Evolutionary conservation across 2,888 invertebrate species (phyloP), one percentile per base, ranked within the genome.

Genomic region (Acanthopleura granulata): DNA sequence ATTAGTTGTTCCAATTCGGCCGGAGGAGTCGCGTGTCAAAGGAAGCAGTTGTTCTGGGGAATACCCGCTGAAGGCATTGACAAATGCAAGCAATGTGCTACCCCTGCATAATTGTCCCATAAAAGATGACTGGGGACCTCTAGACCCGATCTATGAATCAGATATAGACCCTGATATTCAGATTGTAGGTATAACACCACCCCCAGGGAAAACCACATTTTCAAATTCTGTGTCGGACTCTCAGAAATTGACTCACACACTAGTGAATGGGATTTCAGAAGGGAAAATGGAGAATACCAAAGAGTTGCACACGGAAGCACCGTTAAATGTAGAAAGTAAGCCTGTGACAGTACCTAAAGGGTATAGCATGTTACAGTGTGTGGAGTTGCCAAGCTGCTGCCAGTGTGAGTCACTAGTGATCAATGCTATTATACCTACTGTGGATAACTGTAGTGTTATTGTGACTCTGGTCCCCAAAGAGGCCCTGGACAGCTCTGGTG

Each of bases 371-470:
- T 73, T 89, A 66, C 89, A 89, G 79, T 89, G 88, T 82, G 74
- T 89, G 16, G 84, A 86, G 76, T 79, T 89, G 12, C 89, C 89
- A 3, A 72, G 76, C 40, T 77, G 78, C 25, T 81, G 85, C 51
- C 84, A 85, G 51, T 77, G 76, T 74, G 91, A 92, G 62, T 92
- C 93, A 83, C 90, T 93, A 70, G 92, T 91, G 83, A 92, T 94
- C 22, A 92, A 93, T 0, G 93, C 94, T 83, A 92, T 95, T 66
- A 86, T 94, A 76, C 94, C 95, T 0, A 94, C 94, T 0, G 93
- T 93, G 79, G 94, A 94, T 86, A 93, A 94, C 78, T 92, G 92
- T 78, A 94, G 94, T 87, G 86, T 95, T 74, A 89, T 95, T 70
- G 90, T 90, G 4, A 85, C 86, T 15, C 83, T 85, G 62, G 83